A percentile compares a stretch with the other conserved stretches of the same genome.
These are phyloP conservation scores for zebrafish (Danio rerio) DNA, from an alignment of 2,113 vertebrate genomes.

Conservation along the genomic window DNA sequence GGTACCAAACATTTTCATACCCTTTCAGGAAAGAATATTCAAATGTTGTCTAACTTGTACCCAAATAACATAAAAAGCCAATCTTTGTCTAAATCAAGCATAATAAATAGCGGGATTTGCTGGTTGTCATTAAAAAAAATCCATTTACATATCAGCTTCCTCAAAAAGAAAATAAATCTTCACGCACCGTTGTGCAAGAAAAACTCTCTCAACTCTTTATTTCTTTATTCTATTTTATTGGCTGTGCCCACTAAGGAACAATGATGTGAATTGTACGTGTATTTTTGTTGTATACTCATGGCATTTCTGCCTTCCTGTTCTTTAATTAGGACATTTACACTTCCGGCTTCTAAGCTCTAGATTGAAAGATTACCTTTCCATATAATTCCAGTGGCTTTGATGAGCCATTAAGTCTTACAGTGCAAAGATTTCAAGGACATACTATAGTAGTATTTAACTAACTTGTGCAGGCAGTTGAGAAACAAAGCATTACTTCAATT, in stretches of 20 bases:
- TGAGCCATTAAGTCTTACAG: background rate
- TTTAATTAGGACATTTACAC: background rate
- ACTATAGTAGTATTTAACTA: background rate
- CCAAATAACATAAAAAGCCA: background rate
- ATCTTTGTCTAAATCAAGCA: too few relatives aligned
- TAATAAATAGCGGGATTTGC: too few relatives aligned
- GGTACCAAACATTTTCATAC: too few relatives aligned
- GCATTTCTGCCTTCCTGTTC: constrained; percentile 1
- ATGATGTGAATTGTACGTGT: background rate
- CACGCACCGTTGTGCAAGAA: too few relatives aligned
- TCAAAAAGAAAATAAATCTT: background rate
- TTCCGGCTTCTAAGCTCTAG: background rate
- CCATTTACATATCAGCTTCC: background rate
- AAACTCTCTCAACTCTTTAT: too few relatives aligned
- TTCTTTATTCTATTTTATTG: background rate
- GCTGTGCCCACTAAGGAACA: background rate
- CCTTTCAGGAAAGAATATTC: too few relatives aligned
- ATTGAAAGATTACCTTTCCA: background rate
- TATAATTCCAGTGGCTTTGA: background rate
- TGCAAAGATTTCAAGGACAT: background rate
- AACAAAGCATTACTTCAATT: background rate
- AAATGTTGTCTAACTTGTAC: too few relatives aligned
- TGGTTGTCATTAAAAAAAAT: background rate
- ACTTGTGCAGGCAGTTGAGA: background rate
- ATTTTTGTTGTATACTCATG: background rate